phyloP scores from a whole-genome alignment of 2,888 invertebrate genomes.

The Portevinia maculata region DNA sequence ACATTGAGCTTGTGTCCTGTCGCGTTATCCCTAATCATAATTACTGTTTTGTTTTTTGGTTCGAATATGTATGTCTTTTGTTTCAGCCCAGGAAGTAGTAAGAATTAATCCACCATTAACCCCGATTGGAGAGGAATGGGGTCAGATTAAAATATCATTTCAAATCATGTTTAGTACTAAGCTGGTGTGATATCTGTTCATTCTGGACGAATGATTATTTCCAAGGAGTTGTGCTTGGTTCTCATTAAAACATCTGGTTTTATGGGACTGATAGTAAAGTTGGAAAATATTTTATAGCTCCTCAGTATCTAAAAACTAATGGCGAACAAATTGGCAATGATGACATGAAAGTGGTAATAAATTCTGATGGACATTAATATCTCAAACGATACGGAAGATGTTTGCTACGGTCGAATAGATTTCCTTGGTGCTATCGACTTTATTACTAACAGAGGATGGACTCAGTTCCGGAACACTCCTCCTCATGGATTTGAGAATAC shows the following conservation, averaged over 20 bases:
- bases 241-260: conserved; percentile 53
- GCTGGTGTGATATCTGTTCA: conserved; percentile 33
- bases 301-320: conserved; percentile 13
- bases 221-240: background rate
- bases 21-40: conserved; percentile 19
- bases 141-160: conserved; percentile 37
- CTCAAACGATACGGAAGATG: conserved; percentile 27
- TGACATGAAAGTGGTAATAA: conserved; percentile 59
- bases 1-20: conserved; percentile 26
- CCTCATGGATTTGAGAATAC: background rate
- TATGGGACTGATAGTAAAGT: conserved; percentile 14
- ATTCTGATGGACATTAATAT: conserved; percentile 54
- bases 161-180: conserved; percentile 37
- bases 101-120: conserved; percentile 27
- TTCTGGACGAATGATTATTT: conserved; percentile 54
- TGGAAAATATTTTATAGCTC: conserved; percentile 3
- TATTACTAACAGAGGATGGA: background rate
- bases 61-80: conserved; percentile 2
- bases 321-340: conserved; percentile 50
- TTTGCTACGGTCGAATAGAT: background rate
- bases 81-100: conserved; percentile 7
- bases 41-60: conserved; percentile 32
- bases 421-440: background rate
- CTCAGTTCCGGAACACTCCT: background rate
- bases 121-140: background rate